Conservation (phyloP, 2,113 vertebrate genomes). For the Carollia perspicillata region DNA sequence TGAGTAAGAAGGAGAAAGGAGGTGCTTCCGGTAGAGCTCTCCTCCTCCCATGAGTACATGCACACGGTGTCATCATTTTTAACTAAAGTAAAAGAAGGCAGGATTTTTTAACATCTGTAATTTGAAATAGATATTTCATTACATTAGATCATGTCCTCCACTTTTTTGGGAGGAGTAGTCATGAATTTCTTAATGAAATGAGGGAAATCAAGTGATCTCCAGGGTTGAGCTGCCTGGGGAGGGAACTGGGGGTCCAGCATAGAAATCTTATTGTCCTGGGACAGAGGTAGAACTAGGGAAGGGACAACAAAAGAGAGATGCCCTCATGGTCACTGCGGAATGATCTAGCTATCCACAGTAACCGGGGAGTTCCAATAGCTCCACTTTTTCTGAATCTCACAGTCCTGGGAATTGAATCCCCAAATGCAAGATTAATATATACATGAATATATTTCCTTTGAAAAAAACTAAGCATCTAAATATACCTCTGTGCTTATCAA, state of each 20-base stretch:
- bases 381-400: neutral
- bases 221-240: neutral
- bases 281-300: neutral
- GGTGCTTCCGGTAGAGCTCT: fast-evolving
- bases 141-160: neutral
- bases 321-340: neutral
- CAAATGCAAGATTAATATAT: neutral
- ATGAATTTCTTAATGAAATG: neutral
- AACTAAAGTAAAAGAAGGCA: neutral
- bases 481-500: neutral
- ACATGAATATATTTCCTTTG: neutral
- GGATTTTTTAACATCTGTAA: neutral
- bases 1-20: neutral
- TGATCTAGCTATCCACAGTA: neutral
- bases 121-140: neutral
- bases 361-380: neutral
- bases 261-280: neutral
- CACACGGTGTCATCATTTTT: neutral
- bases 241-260: neutral
- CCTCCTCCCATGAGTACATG: neutral
- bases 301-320: neutral
- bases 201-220: neutral
- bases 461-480: neutral
- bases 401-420: neutral
- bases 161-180: neutral